Conservation (phyloP, 1,140 invertebrate species). For the Hyles vespertilio region DNA sequence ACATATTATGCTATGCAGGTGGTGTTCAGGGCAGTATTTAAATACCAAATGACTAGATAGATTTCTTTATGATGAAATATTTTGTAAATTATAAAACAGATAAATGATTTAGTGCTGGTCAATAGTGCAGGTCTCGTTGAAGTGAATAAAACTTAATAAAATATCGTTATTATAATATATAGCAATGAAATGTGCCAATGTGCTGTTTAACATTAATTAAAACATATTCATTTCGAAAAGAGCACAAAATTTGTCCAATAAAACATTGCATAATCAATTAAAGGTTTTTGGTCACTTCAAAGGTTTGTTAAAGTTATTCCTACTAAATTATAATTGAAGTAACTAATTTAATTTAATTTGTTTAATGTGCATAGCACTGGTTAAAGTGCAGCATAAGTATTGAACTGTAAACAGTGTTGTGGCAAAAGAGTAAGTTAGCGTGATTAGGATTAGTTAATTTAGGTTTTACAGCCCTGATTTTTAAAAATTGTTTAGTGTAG, state of each 20-base stretch:
- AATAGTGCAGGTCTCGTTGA: slow-evolving; percentile 14
- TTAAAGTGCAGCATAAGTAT: neutral
- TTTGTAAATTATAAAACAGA: slow-evolving; percentile 21
- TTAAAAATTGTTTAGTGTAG: slow-evolving; percentile 20
- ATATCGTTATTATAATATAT: neutral
- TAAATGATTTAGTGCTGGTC: slow-evolving; percentile 17
- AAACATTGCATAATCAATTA: neutral
- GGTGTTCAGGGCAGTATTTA: slow-evolving; percentile 58
- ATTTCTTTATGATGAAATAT: slow-evolving; percentile 44
- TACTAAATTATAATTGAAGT: slow-evolving; percentile 13
- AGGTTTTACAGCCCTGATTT: slow-evolving; percentile 56
- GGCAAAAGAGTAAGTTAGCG: slow-evolving; percentile 4
- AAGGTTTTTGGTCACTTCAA: slow-evolving; percentile 18
- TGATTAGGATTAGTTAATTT: slow-evolving; percentile 31
- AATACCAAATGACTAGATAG: slow-evolving; percentile 63
- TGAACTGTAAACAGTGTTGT: slow-evolving; percentile 11
- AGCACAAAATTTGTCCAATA: no score
- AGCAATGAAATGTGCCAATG: neutral
- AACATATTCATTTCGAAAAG: no score
- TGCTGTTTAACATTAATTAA: no score
- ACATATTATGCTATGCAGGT: slow-evolving; percentile 20
- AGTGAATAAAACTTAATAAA: slow-evolving; percentile 8
- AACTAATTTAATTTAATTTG: slow-evolving; percentile 1
- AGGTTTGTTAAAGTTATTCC: slow-evolving; percentile 15
- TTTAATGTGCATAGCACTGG: neutral